phyloP scores from a whole-genome alignment of 1,140 invertebrate species.

The Lysiphlebus fabarum region DNA sequence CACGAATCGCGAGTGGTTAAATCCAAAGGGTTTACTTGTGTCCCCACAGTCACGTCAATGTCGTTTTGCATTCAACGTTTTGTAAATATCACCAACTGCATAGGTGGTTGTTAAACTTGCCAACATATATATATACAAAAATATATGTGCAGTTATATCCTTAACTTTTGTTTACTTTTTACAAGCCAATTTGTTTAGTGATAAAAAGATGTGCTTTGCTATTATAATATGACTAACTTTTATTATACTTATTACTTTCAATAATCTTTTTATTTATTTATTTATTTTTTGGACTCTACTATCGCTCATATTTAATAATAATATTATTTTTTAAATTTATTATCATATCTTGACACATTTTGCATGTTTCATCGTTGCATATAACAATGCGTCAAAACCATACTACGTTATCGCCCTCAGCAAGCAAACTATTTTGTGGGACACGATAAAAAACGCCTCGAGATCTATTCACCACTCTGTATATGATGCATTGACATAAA shows the following conservation, averaged over 20 bases:
- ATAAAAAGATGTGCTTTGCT: conserved; percentile 30
- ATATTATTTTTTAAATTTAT: conserved; percentile 8
- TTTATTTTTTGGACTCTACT: conserved; percentile 15
- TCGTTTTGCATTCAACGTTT: conserved; percentile 20
- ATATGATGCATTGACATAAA: no score
- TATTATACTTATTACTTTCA: no score
- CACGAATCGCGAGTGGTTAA: not conserved
- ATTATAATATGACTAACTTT: no score
- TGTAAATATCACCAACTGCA: conserved; percentile 10
- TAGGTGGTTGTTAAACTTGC: not conserved
- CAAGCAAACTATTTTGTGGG: conserved; percentile 3
- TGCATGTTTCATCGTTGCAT: conserved; percentile 22
- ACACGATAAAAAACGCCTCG: no score
- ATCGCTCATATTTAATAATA: no score
- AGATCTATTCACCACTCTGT: no score
- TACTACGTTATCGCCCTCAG: conserved; percentile 13
- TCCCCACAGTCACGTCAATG: conserved; percentile 15
- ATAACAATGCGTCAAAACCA: conserved; percentile 20
- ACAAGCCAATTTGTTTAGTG: conserved; percentile 43
- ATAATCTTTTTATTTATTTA: no score
- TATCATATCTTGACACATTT: conserved; percentile 7
- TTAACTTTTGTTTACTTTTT: conserved; percentile 36
- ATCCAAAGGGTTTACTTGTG: conserved; percentile 23
- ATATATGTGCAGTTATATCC: conserved; percentile 4
- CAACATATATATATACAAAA: not conserved